Conservation (phyloP, 2,797 vertebrate species). For the Neosilurus mollespiculum region DNA sequence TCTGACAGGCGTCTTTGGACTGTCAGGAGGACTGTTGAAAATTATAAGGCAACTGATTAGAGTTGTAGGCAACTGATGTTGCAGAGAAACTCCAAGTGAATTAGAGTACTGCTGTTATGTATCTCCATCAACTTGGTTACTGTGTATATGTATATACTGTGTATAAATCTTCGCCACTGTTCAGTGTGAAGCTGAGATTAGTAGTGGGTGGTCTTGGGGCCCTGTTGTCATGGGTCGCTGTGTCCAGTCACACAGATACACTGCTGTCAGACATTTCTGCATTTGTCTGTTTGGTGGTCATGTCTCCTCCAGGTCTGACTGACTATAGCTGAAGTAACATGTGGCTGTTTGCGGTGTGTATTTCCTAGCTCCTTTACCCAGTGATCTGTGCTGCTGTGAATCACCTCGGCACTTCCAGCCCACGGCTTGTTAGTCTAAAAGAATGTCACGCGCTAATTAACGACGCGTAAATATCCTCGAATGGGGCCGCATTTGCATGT, state of each 20-base stretch:
- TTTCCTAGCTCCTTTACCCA: conserved; percentile 17
- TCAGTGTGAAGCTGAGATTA: neutral
- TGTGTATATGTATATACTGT: no score
- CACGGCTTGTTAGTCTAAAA: conserved; percentile 98
- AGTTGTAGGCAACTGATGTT: no score
- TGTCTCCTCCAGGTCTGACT: conserved; percentile 14
- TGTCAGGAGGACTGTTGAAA: no score
- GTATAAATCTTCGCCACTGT: no score
- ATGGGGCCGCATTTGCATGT: conserved; percentile 98
- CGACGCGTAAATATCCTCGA: conserved; percentile 99
- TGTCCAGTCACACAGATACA: conserved; percentile 1
- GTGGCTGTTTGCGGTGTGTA: conserved; percentile 19
- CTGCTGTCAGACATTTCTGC: neutral
- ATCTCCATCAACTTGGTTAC: no score
- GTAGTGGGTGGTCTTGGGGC: neutral
- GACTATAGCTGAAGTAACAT: neutral
- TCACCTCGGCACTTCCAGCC: conserved; percentile 80
- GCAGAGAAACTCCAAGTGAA: no score
- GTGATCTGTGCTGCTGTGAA: conserved; percentile 42
- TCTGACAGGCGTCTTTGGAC: no score
- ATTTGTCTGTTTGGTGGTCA: neutral
- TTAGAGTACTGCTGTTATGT: no score
- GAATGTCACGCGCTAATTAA: conserved; percentile 99
- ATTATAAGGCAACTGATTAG: no score
- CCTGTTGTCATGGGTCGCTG: neutral